Conservation (phyloP, 2,797 vertebrate species). For the Ptychobarbus kaznakovi region DNA sequence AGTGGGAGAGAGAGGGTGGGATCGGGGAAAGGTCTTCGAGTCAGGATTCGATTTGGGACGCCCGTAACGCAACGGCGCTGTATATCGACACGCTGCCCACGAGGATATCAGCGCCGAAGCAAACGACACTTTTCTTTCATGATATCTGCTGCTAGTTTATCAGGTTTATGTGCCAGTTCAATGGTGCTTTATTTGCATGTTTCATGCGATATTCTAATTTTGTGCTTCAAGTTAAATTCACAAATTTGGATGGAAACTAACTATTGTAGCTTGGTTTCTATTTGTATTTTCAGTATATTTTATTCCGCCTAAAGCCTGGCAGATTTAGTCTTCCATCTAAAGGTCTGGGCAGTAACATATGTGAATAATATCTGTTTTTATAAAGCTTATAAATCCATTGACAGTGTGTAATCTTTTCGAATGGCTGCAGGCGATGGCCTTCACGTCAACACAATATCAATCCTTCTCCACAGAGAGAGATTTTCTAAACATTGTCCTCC, state of each 20-base stretch:
- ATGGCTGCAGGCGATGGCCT: background rate
- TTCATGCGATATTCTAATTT: background rate
- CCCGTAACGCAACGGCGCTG: no score
- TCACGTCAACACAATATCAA: background rate
- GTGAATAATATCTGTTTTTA: background rate
- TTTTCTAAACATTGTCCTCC: background rate
- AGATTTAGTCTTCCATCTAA: background rate
- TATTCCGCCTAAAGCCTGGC: background rate
- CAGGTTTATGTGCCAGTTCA: background rate
- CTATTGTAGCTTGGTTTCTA: background rate
- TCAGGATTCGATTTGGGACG: no score
- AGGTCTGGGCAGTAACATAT: background rate
- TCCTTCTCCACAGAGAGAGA: conserved; percentile 10
- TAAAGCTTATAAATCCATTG: conserved; percentile 1
- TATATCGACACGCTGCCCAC: no score
- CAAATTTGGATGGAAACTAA: background rate
- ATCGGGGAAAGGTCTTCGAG: no score
- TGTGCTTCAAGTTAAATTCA: background rate
- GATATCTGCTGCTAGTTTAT: background rate
- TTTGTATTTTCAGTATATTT: background rate
- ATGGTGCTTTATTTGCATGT: background rate
- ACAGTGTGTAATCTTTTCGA: background rate
- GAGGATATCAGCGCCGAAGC: background rate
- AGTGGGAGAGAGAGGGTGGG: no score
- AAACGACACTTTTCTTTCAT: background rate